phyloP scores from a whole-genome alignment of 2,888 invertebrate genomes.

The Boloria selene region DNA sequence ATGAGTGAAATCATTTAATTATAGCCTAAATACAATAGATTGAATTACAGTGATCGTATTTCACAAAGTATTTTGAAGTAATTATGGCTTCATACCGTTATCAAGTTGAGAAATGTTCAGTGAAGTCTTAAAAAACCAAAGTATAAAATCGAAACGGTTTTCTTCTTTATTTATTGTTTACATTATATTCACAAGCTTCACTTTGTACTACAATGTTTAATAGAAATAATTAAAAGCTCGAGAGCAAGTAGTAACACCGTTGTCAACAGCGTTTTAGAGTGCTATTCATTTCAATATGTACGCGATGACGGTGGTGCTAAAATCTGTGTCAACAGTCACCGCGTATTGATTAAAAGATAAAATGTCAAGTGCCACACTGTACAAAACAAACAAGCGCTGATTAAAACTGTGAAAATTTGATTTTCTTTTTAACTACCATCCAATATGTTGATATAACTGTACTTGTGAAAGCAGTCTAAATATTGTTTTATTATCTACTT shows the following conservation, averaged over 20 bases:
- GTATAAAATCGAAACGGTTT: no score
- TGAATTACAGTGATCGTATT: no score
- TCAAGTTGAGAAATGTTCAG: no score
- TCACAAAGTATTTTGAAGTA: no score
- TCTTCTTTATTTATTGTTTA: no score
- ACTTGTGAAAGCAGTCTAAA: neutral
- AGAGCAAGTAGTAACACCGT: conserved; percentile 8
- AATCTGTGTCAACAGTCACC: conserved; percentile 29
- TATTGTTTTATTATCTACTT: no score
- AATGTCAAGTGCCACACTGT: conserved; percentile 20
- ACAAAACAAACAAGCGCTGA: conserved; percentile 19
- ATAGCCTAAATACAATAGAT: no score
- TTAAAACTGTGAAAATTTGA: conserved; percentile 16
- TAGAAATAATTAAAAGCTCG: neutral
- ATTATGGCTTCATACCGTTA: no score
- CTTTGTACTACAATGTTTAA: no score
- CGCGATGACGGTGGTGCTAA: conserved; percentile 21
- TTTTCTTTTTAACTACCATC: conserved; percentile 2
- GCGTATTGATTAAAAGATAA: conserved; percentile 32
- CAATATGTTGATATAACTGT: neutral
- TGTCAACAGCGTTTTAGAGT: conserved; percentile 21
- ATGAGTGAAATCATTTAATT: no score
- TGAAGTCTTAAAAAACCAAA: no score
- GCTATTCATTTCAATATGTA: conserved; percentile 28
- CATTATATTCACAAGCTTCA: no score